Conservation (phyloP, 2,797 vertebrate genomes). For the Spatula versicolor region DNA sequence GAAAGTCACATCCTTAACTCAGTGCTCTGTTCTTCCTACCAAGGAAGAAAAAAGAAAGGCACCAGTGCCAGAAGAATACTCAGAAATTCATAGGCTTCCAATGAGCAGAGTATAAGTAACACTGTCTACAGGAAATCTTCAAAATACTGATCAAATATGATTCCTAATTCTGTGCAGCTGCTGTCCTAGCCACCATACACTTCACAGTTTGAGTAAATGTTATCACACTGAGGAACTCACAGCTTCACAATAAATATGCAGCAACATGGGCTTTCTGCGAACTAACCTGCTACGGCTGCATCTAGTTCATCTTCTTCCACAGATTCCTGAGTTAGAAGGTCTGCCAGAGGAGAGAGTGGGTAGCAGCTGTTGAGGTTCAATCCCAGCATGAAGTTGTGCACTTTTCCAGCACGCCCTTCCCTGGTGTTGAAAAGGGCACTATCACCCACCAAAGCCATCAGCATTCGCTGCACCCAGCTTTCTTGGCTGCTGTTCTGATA, state of each 20-base stretch:
- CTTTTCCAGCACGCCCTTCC: slow-evolving; percentile 96
- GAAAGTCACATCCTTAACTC: not conserved
- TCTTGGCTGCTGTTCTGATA: slow-evolving; percentile 84
- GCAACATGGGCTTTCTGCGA: accelerated
- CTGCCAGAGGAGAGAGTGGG: slow-evolving; percentile 82
- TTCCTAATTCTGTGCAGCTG: not conserved
- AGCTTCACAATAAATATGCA: accelerated
- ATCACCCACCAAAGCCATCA: slow-evolving; percentile 91
- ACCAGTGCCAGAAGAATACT: not conserved
- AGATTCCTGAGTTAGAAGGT: slow-evolving; percentile 63
- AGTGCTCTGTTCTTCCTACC: not conserved
- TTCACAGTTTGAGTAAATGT: not conserved
- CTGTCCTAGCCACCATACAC: not conserved
- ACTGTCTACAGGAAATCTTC: not conserved
- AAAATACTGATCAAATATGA: not conserved
- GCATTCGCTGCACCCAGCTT: slow-evolving; percentile 94
- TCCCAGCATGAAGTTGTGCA: slow-evolving; percentile 98
- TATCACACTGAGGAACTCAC: accelerated
- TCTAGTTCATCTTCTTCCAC: slow-evolving; percentile 87
- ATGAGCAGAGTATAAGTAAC: not conserved
- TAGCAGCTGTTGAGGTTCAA: slow-evolving; percentile 91
- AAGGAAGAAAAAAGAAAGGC: not conserved
- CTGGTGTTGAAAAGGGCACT: slow-evolving; percentile 92
- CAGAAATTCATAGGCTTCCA: not conserved
- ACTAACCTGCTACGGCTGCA: slow-evolving; percentile 89